phyloP scores from a whole-genome alignment of 2,797 vertebrate genomes.

The Argya squamiceps region DNA sequence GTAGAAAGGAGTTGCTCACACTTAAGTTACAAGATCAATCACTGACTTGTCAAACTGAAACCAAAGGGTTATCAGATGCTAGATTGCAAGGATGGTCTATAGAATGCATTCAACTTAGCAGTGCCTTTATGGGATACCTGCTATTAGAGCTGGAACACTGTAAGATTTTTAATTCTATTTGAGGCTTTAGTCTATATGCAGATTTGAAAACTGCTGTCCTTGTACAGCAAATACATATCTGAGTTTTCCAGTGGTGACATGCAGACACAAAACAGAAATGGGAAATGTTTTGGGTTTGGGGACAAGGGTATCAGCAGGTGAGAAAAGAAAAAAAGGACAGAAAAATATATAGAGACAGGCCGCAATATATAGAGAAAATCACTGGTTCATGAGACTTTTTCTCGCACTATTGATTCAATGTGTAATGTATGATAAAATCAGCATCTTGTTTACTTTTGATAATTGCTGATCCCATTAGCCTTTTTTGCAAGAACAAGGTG shows the following conservation, averaged over 20 bases:
- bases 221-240: background rate
- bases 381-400: background rate
- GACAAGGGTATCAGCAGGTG: background rate
- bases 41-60: background rate
- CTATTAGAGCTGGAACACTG: background rate
- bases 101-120: background rate
- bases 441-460: background rate
- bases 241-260: background rate
- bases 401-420: background rate
- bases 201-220: background rate
- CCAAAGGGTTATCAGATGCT: background rate
- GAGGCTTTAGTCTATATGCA: background rate
- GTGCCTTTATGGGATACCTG: background rate
- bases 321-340: background rate
- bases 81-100: background rate
- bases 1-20: background rate
- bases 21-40: background rate
- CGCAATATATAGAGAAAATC: background rate
- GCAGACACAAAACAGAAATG: background rate
- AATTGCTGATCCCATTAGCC: background rate
- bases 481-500: background rate
- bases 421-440: background rate
- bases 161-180: background rate
- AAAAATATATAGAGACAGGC: background rate
- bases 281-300: background rate